Conservation (phyloP, 2,113 vertebrate species). For the Bos indicus region DNA sequence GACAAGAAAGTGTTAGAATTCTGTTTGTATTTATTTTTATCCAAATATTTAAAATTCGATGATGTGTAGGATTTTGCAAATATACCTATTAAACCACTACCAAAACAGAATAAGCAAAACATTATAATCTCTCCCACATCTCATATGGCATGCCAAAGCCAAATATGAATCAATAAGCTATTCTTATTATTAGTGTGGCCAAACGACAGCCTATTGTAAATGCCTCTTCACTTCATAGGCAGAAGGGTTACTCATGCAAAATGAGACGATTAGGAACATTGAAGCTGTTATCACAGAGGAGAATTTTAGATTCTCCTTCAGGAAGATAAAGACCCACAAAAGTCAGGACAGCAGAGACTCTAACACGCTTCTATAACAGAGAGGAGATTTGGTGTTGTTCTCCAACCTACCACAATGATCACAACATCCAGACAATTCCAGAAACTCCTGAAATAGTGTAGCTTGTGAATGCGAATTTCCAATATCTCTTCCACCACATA, state of each 20-base stretch:
- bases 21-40: not conserved
- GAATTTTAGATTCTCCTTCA: not conserved
- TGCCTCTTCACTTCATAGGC: not conserved
- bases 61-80: not conserved
- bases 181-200: not conserved
- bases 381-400: not conserved
- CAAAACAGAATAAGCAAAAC: not conserved
- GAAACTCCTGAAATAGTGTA: conserved; percentile 93
- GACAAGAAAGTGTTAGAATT: not conserved
- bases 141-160: not conserved
- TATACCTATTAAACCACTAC: not conserved
- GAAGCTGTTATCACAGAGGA: not conserved
- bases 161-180: not conserved
- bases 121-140: not conserved
- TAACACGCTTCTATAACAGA: not conserved
- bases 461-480: conserved; percentile 93
- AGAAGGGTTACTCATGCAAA: not conserved
- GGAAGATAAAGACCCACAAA: not conserved
- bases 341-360: not conserved
- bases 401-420: conserved; percentile 87
- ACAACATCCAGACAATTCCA: conserved; percentile 98
- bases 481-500: conserved; percentile 95
- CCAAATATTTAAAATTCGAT: not conserved
- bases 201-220: not conserved
- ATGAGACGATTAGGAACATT: not conserved